phyloP scores from a whole-genome alignment of 2,888 invertebrate genomes.

The Lepidocyrtoides sp. region DNA sequence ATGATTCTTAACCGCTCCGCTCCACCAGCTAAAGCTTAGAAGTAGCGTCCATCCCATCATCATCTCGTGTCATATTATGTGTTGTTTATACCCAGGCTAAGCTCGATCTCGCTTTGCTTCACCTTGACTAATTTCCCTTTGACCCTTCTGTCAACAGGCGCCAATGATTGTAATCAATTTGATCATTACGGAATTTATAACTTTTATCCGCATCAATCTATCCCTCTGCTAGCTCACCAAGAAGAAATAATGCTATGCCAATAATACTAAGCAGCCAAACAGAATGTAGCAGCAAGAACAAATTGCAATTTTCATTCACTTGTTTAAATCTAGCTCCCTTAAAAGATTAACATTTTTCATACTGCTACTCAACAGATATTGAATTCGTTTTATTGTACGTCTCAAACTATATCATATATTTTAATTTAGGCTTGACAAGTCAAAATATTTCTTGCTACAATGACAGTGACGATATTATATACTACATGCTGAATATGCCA shows the following conservation, averaged over 20 bases:
- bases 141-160: constrained; percentile 79
- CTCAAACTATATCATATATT: too few species aligned
- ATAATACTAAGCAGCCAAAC: not conserved
- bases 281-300: not conserved
- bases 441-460: too few species aligned
- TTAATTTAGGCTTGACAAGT: too few species aligned
- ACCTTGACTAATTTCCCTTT: constrained; percentile 73
- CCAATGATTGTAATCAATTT: constrained; percentile 59
- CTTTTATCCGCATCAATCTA: constrained; percentile 51
- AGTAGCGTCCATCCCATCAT: not conserved
- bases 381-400: too few species aligned
- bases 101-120: not conserved
- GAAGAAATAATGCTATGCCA: too few species aligned
- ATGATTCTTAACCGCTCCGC: not conserved
- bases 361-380: too few species aligned
- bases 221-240: not conserved
- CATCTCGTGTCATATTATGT: too few species aligned
- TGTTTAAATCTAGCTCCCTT: not conserved
- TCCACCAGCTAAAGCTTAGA: not conserved
- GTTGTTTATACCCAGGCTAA: not conserved
- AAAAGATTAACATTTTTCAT: too few species aligned
- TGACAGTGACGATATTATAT: too few species aligned
- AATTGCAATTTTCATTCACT: not conserved
- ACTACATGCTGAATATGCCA: too few species aligned
- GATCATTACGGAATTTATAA: constrained; percentile 73